Conservation (phyloP, 2,888 invertebrate species). For the Drosophila silvestris region DNA sequence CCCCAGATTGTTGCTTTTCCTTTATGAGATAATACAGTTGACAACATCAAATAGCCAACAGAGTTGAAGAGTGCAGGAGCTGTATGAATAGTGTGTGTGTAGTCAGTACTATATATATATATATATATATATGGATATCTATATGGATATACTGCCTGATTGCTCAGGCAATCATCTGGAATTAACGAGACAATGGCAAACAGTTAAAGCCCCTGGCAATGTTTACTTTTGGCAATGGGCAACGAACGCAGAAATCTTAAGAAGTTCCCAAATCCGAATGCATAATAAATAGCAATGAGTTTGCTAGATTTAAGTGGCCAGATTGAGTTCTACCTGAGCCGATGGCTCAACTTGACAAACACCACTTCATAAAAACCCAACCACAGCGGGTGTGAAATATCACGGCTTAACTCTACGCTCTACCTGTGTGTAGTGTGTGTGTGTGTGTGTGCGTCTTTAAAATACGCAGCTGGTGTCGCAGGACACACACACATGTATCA, state of each 20-base stretch:
- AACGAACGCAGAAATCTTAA: background rate
- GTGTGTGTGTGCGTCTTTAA: background rate
- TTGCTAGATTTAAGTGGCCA: constrained; percentile 36
- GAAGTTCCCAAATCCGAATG: constrained; percentile 12
- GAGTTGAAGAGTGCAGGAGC: background rate
- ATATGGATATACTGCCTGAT: constrained; percentile 3
- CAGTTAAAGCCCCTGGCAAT: constrained; percentile 33
- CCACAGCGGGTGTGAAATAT: constrained; percentile 77
- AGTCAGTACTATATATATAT: background rate
- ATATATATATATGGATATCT: background rate
- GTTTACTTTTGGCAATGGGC: constrained; percentile 20
- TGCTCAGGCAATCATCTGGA: constrained; percentile 1
- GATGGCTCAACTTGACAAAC: constrained; percentile 39
- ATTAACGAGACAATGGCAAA: constrained; percentile 27
- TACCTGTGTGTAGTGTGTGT: constrained; percentile 38
- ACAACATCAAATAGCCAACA: constrained; percentile 54
- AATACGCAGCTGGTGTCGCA: constrained; percentile 29
- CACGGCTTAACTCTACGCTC: constrained; percentile 56
- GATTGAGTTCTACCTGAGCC: constrained; percentile 35
- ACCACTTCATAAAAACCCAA: constrained; percentile 54
- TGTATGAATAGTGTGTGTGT: background rate
- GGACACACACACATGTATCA: constrained; percentile 11
- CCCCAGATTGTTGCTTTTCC: constrained; percentile 44
- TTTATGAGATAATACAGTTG: constrained; percentile 67
- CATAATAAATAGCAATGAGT: constrained; percentile 39